Percentiles rank a stretch among this genome's conserved stretches.
Conservation (phyloP, 2,797 vertebrate species). For the Phylloscopus collybita region DNA sequence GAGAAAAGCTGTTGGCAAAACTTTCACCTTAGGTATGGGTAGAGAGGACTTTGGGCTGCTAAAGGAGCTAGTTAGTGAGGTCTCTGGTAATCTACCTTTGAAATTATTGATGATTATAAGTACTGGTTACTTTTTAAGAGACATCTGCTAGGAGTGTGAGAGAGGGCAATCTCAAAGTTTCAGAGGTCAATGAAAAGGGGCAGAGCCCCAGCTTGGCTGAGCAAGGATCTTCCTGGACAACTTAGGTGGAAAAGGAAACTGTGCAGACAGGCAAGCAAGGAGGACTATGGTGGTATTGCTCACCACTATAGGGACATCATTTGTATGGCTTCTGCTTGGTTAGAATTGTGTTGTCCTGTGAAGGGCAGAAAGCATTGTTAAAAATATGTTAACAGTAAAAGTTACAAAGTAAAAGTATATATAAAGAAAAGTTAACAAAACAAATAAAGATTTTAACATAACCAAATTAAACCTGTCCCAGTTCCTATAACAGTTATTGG, state of each 20-base stretch:
- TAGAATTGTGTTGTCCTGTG: not conserved
- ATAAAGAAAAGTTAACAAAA: not conserved
- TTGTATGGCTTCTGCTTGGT: not conserved
- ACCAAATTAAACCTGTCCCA: not conserved
- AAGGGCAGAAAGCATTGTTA: not conserved
- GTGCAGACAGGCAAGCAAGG: not conserved
- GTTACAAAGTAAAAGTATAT: not conserved
- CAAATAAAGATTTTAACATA: not conserved
- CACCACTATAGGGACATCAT: not conserved
- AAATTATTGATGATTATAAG: not conserved
- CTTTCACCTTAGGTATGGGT: accelerated
- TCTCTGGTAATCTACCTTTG: not conserved
- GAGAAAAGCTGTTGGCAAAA: not conserved
- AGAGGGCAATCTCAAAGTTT: not conserved
- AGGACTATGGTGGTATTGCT: not conserved
- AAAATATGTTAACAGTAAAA: not conserved
- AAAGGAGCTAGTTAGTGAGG: not conserved
- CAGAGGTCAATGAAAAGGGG: not conserved
- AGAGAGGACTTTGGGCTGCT: not conserved
- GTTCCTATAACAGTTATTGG: not conserved
- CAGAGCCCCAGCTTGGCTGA: not conserved
- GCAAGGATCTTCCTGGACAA: not conserved
- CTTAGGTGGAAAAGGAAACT: not conserved
- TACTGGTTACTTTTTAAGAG: not conserved
- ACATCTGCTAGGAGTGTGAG: not conserved